phyloP scores from a whole-genome alignment of 1,140 invertebrate species.

The Paramacrobiotus metropolitanus region DNA sequence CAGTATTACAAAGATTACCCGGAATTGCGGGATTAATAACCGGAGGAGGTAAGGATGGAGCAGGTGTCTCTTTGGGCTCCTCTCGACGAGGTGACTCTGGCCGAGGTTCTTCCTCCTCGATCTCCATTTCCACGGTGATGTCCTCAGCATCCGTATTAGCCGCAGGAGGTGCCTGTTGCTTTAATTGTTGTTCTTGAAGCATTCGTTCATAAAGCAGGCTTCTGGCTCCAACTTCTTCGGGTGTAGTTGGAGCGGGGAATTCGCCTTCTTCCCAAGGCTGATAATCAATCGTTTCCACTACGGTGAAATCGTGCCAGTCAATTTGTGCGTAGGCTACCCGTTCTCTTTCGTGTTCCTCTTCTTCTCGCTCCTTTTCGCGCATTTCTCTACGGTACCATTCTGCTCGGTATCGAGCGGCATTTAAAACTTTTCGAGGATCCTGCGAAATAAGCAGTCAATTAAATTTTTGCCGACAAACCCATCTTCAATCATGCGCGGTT shows the following conservation, averaged over 20 bases:
- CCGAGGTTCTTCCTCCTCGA: conserved; percentile 43
- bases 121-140: conserved; percentile 39
- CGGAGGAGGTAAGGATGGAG: conserved; percentile 41
- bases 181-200: conserved; percentile 28
- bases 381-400: conserved; percentile 91
- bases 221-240: conserved; percentile 80
- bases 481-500: background rate
- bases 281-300: conserved; percentile 98
- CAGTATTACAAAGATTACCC: too few relatives aligned
- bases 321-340: conserved; percentile 88
- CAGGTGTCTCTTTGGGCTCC: conserved; percentile 19
- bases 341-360: conserved; percentile 81
- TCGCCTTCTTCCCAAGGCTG: conserved; percentile 68
- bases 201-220: conserved; percentile 51
- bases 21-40: background rate
- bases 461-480: background rate
- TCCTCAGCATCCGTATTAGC: conserved; percentile 12
- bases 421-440: conserved; percentile 35
- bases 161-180: conserved; percentile 20
- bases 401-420: conserved; percentile 74
- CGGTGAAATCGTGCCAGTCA: conserved; percentile 99
- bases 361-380: conserved; percentile 63
- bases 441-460: background rate
- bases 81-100: conserved; percentile 16
- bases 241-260: conserved; percentile 86